Base-by-base conservation (phyloP, 1,140 invertebrate species). In the Drosophila sp. region DNA sequence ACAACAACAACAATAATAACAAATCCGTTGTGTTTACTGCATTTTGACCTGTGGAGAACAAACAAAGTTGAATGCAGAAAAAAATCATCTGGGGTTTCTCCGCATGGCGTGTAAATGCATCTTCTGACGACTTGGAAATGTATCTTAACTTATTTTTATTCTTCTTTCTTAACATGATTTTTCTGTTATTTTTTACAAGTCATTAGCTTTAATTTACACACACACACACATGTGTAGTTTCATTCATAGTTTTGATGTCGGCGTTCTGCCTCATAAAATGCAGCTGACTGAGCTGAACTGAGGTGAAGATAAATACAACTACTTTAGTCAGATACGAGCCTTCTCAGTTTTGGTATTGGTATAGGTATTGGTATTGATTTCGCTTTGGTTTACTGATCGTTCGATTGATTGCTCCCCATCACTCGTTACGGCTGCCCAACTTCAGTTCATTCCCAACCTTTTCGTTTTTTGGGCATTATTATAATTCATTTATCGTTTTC, bases 191-290 rank as follows among this genome's bases (percentile, higher is more conserved):
- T 87, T 87, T 81, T 83, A 89, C 79, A 83, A 83, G 83, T 87
- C 83, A 87, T 87, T 89, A 89, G 83, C 83, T 87, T 89, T 87
- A 89, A 89, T 87, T 83, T 89, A 89, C 83, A 76, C 72, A 72
- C 71, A 66, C 56, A 48, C 8, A 45, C 63, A 80, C 32, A 64
- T 62, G 66, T 51, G 66, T 76, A 66, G 41, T 62, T 89, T 87
- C 83, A 87, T 87, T 87, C 76, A 87, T 89, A 57, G 67, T 64
- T 86, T 53, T 16, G 41, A 46, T 73, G 18, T 36, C 54, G 32
- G 21, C 51, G 71, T 77, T 77, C 72, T 75, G 75, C 18, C 59
- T 77, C 75, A 71, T 75, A 64, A 73, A 77, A 25, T 62, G 58
- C 63, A 67, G 71, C 45, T 32, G 59, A 36, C 57, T 53, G 48